These are phyloP conservation scores for Calvadosia cruxmelitensis DNA, from an alignment of 30 jellyfish, hydroid and myxozoan species.

Conservation along the genomic window DNA sequence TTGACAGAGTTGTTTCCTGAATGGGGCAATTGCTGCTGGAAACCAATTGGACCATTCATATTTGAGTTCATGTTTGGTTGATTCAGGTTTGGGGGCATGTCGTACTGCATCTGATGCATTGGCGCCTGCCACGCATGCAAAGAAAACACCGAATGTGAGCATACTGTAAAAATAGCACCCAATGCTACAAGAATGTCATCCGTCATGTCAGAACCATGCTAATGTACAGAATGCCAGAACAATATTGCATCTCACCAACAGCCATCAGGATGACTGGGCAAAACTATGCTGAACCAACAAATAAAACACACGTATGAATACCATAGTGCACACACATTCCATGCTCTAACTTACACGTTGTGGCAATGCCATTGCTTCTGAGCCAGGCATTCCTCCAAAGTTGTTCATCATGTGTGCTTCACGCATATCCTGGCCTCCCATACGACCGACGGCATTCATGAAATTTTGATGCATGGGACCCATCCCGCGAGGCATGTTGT, in stretches of 20 bases:
- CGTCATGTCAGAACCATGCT: too few species aligned
- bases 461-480: constrained; percentile 5
- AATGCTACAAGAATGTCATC: too few species aligned
- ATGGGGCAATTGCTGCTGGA: constrained; percentile 27
- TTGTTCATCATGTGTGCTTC: constrained; percentile 17
- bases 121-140: not conserved
- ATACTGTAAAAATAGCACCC: not conserved
- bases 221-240: too few species aligned
- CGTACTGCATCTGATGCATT: constrained; percentile 1
- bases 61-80: not conserved
- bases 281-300: too few species aligned
- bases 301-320: too few species aligned
- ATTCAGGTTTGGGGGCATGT: constrained; percentile 36
- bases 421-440: not conserved
- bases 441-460: constrained; percentile 6
- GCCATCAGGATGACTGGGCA: too few species aligned
- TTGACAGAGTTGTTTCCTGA: not conserved
- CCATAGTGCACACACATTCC: too few species aligned
- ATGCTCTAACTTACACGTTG: constrained; percentile 21
- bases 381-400: constrained; percentile 6
- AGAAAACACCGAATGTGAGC: not conserved
- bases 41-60: constrained; percentile 65
- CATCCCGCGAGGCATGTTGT: constrained; percentile 3
- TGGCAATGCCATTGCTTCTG: constrained; percentile 3
- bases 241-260: too few species aligned